phyloP scores from a whole-genome alignment of 1,140 invertebrate genomes.

The Lasioglossum albipes region DNA sequence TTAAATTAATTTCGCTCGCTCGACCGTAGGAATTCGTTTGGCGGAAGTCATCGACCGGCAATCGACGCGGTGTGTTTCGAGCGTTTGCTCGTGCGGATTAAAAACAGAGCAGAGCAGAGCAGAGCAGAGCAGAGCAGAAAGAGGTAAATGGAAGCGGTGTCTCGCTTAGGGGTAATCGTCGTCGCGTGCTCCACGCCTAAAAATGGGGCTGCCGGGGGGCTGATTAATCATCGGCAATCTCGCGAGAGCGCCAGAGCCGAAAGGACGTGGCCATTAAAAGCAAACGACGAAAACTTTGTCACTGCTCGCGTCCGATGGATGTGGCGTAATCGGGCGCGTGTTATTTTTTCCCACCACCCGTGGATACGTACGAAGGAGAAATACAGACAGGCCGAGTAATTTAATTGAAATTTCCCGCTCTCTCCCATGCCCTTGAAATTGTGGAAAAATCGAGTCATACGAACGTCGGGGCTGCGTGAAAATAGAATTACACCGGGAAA shows the following conservation, averaged over 20 bases:
- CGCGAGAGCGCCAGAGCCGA: constrained; percentile 65
- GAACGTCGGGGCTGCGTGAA: constrained; percentile 70
- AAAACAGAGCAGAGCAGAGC: not conserved
- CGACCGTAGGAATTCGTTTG: not conserved
- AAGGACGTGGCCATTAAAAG: constrained; percentile 70
- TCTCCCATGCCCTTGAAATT: constrained; percentile 59
- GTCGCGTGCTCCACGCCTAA: constrained; percentile 62
- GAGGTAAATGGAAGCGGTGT: constrained; percentile 46
- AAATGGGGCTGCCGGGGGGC: constrained; percentile 71
- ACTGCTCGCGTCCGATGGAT: constrained; percentile 51
- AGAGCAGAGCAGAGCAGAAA: not conserved
- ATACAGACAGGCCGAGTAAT: constrained; percentile 65
- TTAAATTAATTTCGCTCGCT: constrained; percentile 11
- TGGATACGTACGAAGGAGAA: constrained; percentile 17
- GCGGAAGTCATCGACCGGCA: not conserved
- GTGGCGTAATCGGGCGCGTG: constrained; percentile 26
- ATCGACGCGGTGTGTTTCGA: constrained; percentile 6
- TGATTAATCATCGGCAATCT: constrained; percentile 76
- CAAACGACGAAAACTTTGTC: constrained; percentile 72
- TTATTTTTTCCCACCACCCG: constrained; percentile 43
- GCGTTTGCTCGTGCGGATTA: constrained; percentile 19
- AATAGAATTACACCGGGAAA: constrained; percentile 75
- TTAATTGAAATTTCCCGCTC: constrained; percentile 73
- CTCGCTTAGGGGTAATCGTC: constrained; percentile 57
- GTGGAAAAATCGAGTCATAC: constrained; percentile 77